These are phyloP conservation scores for Amblyraja radiata DNA, from an alignment of 2,797 vertebrate species.

Conservation along the genomic window DNA sequence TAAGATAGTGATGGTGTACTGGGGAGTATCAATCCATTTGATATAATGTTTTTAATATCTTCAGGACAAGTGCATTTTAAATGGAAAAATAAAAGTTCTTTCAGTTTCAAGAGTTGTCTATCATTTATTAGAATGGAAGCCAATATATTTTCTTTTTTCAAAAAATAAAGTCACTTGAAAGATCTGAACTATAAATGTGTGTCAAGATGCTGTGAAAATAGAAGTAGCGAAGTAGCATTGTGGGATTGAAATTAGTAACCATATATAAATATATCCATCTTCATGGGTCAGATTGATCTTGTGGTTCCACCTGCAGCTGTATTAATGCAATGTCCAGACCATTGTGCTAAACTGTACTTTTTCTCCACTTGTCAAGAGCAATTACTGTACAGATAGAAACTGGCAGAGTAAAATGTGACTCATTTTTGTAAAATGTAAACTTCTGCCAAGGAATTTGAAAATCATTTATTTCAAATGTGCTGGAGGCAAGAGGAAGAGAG, in stretches of 20 bases:
- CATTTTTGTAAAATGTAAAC: background rate
- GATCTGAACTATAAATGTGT: background rate
- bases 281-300: background rate
- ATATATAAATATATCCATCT: background rate
- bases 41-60: constrained; percentile 14
- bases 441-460: background rate
- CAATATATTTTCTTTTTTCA: background rate
- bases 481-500: background rate
- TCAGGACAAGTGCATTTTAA: background rate
- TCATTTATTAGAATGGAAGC: background rate
- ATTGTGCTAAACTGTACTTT: background rate
- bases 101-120: background rate
- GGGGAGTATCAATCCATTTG: background rate
- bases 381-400: background rate
- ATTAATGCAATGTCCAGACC: background rate
- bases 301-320: background rate
- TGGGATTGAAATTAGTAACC: background rate
- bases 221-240: background rate
- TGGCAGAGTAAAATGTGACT: background rate
- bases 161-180: background rate
- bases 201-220: background rate
- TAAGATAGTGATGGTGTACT: background rate
- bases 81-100: background rate
- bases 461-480: background rate
- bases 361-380: background rate